Evolutionary conservation across 2,113 vertebrate genomes (phyloP).

Genomic region (Edolisoma coerulescens): DNA sequence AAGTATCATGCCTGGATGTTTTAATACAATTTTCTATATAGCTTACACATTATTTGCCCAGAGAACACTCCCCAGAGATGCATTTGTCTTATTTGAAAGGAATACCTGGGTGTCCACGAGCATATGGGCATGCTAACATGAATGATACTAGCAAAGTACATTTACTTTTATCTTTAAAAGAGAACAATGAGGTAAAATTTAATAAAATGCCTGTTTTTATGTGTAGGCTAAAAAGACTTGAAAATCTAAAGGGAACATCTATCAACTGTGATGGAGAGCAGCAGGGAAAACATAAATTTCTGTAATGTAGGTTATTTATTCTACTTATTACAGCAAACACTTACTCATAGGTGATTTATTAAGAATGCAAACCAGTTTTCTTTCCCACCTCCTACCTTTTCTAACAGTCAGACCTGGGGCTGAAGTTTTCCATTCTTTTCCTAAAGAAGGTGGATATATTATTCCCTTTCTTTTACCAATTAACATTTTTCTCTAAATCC

Average conservation of each 20-base stretch:
- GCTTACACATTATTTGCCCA: background rate
- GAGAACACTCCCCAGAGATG: background rate
- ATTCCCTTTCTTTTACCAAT: background rate
- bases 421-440: background rate
- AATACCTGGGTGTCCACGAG: background rate
- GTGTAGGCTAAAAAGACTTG: conserved; percentile 28
- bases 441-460: background rate
- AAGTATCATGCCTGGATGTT: background rate
- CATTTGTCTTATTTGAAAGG: conserved; percentile 15
- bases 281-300: conserved; percentile 19
- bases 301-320: conserved; percentile 42
- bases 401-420: background rate
- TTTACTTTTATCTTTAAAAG: conserved; percentile 42
- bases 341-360: background rate
- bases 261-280: conserved; percentile 37
- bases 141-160: conserved; percentile 5
- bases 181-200: conserved; percentile 34
- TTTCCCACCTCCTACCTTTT: background rate
- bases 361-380: background rate
- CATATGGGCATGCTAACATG: background rate
- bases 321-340: background rate
- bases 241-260: conserved; percentile 41
- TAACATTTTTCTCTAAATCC: background rate
- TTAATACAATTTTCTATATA: background rate
- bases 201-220: conserved; percentile 40